Conservation (phyloP, 2,888 invertebrate species). For the Altica lythri region DNA sequence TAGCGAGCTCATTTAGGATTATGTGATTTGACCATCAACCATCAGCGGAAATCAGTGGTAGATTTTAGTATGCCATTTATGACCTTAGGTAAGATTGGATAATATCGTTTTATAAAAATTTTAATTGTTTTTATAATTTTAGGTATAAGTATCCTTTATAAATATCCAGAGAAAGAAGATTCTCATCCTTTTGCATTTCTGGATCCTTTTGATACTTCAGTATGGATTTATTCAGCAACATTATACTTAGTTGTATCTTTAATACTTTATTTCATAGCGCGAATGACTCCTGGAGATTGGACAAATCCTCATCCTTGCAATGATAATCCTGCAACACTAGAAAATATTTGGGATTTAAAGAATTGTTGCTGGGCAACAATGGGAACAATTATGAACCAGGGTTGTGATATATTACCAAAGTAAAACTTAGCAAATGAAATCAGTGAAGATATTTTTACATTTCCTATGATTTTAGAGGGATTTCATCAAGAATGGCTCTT, state of each 20-base stretch:
- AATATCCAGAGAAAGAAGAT: constrained; percentile 75
- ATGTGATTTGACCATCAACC: constrained; percentile 95
- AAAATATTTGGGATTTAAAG: constrained; percentile 85
- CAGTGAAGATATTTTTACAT: not conserved
- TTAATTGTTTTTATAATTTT: not conserved
- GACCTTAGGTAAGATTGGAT: constrained; percentile 75
- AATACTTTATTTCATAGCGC: constrained; percentile 77
- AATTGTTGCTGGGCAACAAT: constrained; percentile 96
- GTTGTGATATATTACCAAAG: constrained; percentile 91
- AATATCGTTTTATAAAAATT: not conserved
- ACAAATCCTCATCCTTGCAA: constrained; percentile 92
- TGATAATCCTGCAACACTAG: constrained; percentile 81
- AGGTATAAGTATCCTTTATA: constrained; percentile 85
- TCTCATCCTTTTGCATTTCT: constrained; percentile 89
- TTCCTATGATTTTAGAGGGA: constrained; percentile 65
- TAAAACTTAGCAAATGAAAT: constrained; percentile 53
- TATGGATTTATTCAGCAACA: constrained; percentile 88
- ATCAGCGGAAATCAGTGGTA: constrained; percentile 81
- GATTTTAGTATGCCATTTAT: constrained; percentile 98
- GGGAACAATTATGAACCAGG: constrained; percentile 92
- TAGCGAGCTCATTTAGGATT: constrained; percentile 94
- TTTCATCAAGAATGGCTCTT: constrained; percentile 85
- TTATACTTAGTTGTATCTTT: constrained; percentile 83
- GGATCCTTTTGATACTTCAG: constrained; percentile 81
- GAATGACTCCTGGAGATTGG: constrained; percentile 90